Conservation (phyloP, 1,140 invertebrate species). For the Scaptomyza montana region DNA sequence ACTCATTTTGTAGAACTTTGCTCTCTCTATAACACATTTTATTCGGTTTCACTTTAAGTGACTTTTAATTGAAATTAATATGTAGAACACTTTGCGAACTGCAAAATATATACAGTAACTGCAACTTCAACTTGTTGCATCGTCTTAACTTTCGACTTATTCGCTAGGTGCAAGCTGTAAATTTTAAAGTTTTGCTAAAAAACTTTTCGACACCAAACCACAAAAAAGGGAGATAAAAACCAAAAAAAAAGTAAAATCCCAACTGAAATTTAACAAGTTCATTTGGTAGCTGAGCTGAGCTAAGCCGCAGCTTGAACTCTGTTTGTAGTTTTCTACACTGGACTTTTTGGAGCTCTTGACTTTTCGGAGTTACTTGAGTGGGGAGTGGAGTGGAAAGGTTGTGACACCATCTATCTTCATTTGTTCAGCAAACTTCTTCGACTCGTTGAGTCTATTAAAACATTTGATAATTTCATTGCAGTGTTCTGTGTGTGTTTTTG, state of each 20-base stretch:
- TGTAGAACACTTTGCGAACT: slow-evolving; percentile 3
- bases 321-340: slow-evolving; percentile 18
- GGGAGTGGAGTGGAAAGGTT: too few relatives aligned
- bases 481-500: slow-evolving; percentile 5
- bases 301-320: slow-evolving; percentile 45
- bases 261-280: slow-evolving; percentile 50
- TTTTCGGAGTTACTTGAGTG: background rate
- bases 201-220: slow-evolving; percentile 27
- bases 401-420: slow-evolving; percentile 64
- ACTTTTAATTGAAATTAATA: slow-evolving; percentile 53
- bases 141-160: slow-evolving; percentile 30
- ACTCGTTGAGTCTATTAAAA: slow-evolving; percentile 69
- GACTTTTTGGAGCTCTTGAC: slow-evolving; percentile 36
- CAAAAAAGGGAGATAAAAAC: slow-evolving; percentile 12
- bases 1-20: too few relatives aligned
- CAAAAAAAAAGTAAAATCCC: slow-evolving; percentile 21
- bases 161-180: slow-evolving; percentile 42
- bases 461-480: slow-evolving; percentile 78
- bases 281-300: slow-evolving; percentile 43
- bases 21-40: background rate
- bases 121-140: slow-evolving; percentile 37
- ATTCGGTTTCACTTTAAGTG: slow-evolving; percentile 11
- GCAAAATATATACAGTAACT: background rate
- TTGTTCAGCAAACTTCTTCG: slow-evolving; percentile 22
- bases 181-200: slow-evolving; percentile 44